Conservation (phyloP, 1,140 invertebrate genomes). For the Capitella teleta region DNA sequence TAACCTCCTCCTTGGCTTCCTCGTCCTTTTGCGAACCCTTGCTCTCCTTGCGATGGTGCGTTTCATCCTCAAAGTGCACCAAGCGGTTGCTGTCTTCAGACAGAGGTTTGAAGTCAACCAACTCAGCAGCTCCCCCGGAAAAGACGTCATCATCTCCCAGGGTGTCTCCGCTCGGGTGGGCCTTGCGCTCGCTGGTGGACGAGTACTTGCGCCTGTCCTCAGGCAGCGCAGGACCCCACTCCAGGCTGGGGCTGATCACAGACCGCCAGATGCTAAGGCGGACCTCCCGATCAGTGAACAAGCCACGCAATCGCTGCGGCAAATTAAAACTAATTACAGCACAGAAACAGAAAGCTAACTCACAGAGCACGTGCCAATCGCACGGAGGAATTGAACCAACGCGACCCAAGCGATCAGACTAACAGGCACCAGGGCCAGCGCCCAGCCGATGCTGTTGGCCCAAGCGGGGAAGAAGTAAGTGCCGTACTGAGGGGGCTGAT, state of each 20-base stretch:
- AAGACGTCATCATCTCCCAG: conserved; percentile 6
- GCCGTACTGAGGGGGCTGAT: conserved; percentile 16
- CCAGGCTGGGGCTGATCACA: background rate
- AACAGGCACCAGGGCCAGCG: conserved; percentile 18
- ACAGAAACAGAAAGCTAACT: background rate
- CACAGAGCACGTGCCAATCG: background rate
- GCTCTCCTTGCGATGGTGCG: too few relatives aligned
- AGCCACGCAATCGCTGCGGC: background rate
- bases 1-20: too few relatives aligned
- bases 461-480: conserved; percentile 23
- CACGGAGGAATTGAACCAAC: conserved; percentile 14
- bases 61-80: conserved; percentile 8
- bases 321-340: background rate
- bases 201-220: conserved; percentile 5
- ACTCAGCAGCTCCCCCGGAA: background rate
- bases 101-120: background rate
- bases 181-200: background rate
- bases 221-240: conserved; percentile 6
- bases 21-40: too few relatives aligned
- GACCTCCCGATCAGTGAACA: background rate
- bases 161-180: background rate
- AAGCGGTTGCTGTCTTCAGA: background rate
- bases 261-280: background rate
- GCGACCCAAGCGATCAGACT: conserved; percentile 17
- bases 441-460: conserved; percentile 16